Conservation (phyloP, 2,113 vertebrate species). For the Delphinus delphis region DNA sequence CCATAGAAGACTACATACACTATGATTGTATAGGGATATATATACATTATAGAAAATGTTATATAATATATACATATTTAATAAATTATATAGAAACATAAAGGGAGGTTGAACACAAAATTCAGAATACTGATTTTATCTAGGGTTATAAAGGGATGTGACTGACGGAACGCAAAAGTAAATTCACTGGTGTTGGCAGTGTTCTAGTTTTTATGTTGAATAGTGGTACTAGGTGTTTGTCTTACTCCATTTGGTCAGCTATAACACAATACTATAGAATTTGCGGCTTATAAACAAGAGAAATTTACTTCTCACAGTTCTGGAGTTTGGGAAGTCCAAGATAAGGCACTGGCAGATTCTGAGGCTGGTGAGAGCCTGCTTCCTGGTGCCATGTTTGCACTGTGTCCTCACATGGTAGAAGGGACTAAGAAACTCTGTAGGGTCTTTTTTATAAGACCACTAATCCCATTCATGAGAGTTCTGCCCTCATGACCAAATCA, state of each 20-base stretch:
- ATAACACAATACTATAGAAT: not conserved
- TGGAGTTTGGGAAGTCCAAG: not conserved
- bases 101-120: not conserved
- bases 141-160: not conserved
- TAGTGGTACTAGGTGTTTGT: not conserved
- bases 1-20: no score
- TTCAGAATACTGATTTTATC: not conserved
- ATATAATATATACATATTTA: not conserved
- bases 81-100: not conserved
- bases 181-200: not conserved
- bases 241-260: not conserved
- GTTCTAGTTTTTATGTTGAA: not conserved
- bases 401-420: not conserved
- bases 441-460: not conserved
- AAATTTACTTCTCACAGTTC: not conserved
- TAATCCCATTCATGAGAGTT: not conserved
- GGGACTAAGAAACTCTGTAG: not conserved
- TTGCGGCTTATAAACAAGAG: not conserved
- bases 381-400: not conserved
- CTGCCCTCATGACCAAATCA: not conserved
- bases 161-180: not conserved
- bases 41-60: no score
- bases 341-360: not conserved
- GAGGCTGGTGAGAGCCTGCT: not conserved
- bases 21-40: no score